Percentiles rank a stretch among this genome's conserved stretches.
phyloP scores from a whole-genome alignment of 2,888 invertebrate genomes.

The Anorthoa munda region DNA sequence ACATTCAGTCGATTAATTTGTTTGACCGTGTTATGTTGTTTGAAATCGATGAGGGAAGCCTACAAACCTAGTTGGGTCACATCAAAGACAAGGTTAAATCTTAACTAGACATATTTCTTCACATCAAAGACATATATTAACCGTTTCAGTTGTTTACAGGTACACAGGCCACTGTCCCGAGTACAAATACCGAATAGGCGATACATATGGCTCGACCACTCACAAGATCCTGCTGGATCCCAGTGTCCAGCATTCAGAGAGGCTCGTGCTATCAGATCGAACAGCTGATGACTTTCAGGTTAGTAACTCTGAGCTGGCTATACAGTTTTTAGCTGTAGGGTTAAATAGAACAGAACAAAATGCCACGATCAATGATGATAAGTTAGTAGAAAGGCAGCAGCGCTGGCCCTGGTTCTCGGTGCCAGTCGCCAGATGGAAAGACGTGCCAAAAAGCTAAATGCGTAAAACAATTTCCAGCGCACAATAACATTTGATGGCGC shows the following conservation, averaged over 20 bases:
- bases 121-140: neutral
- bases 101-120: neutral
- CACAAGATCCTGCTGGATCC: slow-evolving; percentile 94
- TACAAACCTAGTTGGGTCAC: slow-evolving; percentile 32
- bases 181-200: slow-evolving; percentile 93
- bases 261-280: slow-evolving; percentile 92
- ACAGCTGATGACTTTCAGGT: slow-evolving; percentile 92
- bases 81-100: slow-evolving; percentile 16
- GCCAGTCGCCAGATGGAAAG: too few species aligned
- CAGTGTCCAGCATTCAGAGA: slow-evolving; percentile 93
- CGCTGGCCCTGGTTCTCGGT: too few species aligned
- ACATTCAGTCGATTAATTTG: slow-evolving; percentile 28
- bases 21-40: slow-evolving; percentile 29
- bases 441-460: too few species aligned
- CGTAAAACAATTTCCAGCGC: too few species aligned
- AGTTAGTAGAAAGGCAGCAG: neutral
- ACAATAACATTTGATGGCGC: too few species aligned
- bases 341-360: neutral
- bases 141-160: slow-evolving; percentile 79
- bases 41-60: slow-evolving; percentile 21
- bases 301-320: neutral
- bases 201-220: slow-evolving; percentile 94
- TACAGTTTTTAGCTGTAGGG: too few species aligned
- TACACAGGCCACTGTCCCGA: slow-evolving; percentile 95
- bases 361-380: neutral